These are phyloP conservation scores for Morpho achilles DNA, from an alignment of 2,888 invertebrate genomes.

Conservation along the genomic window DNA sequence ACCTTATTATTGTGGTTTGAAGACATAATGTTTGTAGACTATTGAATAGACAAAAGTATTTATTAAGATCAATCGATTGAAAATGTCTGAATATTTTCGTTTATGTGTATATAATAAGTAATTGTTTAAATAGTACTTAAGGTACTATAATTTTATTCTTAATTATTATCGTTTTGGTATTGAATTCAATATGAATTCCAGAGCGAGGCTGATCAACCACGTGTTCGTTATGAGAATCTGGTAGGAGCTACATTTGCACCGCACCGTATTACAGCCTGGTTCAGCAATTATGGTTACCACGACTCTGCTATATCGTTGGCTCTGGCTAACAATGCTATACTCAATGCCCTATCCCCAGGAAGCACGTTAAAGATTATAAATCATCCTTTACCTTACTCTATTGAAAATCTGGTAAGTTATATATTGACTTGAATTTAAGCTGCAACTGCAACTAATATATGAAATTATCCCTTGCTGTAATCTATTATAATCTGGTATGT, in stretches of 20 bases:
- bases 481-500: too few relatives aligned
- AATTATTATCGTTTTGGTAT: constrained; percentile 19
- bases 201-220: constrained; percentile 51
- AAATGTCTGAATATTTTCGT: too few relatives aligned
- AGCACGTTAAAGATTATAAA: constrained; percentile 78
- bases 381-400: constrained; percentile 84
- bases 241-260: constrained; percentile 77
- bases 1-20: too few relatives aligned
- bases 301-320: constrained; percentile 84
- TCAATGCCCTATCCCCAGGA: constrained; percentile 63
- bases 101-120: too few relatives aligned
- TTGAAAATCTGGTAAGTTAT: constrained; percentile 76
- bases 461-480: too few relatives aligned
- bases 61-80: too few relatives aligned
- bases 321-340: constrained; percentile 81
- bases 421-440: too few relatives aligned
- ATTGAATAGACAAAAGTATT: too few relatives aligned
- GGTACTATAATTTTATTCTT: constrained; percentile 2
- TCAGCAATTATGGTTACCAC: constrained; percentile 90
- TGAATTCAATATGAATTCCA: constrained; percentile 25
- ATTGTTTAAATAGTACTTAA: background rate
- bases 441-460: too few relatives aligned
- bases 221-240: constrained; percentile 74
- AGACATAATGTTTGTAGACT: too few relatives aligned
- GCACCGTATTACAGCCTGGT: constrained; percentile 81